Conservation (phyloP, 2,113 vertebrate genomes). For the Origma solitaria region DNA sequence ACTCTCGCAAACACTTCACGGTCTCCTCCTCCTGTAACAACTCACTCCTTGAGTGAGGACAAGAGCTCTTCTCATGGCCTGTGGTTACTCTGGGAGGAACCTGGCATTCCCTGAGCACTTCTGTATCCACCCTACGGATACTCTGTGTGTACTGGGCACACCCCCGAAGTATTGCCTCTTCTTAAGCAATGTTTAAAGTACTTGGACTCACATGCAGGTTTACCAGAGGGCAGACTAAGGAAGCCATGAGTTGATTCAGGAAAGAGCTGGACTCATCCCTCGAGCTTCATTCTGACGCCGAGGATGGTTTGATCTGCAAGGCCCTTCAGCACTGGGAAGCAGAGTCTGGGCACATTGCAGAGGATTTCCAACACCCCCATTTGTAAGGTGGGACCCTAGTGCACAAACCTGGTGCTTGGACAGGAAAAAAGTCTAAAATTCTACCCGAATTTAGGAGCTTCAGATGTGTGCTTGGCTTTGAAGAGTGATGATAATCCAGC, state of each 20-base stretch:
- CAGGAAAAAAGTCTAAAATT: not conserved
- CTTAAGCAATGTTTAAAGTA: not conserved
- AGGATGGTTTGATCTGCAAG: not conserved
- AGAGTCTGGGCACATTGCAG: not conserved
- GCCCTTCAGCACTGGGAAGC: not conserved
- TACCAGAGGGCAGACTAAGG: not conserved
- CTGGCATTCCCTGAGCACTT: not conserved
- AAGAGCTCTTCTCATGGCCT: not conserved
- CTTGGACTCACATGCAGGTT: not conserved
- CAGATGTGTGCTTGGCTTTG: not conserved
- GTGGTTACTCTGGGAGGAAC: not conserved
- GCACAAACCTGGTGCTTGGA: fast-evolving
- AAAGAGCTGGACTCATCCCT: not conserved
- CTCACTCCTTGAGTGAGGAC: not conserved
- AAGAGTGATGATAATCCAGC: not conserved
- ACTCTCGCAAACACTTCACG: not conserved
- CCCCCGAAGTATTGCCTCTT: not conserved
- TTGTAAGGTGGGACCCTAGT: not conserved
- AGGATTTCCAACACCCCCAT: not conserved
- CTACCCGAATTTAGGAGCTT: not conserved
- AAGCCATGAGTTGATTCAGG: not conserved
- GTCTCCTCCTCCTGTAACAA: not conserved
- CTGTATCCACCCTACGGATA: not conserved
- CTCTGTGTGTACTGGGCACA: not conserved
- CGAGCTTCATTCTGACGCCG: not conserved